Evolutionary conservation across 2,113 vertebrate genomes (phyloP), one percentile per base, ranked within the genome.

Genomic region (Cacatua alba): DNA sequence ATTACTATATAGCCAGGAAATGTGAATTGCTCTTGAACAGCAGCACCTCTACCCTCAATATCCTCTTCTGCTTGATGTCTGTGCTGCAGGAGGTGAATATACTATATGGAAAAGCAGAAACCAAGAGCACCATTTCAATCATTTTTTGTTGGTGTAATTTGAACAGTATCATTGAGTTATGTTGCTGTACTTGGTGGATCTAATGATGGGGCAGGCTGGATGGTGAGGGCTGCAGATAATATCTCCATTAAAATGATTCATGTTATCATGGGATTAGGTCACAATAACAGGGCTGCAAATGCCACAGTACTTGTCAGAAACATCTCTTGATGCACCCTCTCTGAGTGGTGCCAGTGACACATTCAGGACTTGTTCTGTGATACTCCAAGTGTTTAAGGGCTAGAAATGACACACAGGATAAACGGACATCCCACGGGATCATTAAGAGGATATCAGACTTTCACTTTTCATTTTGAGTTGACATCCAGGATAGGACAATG

Each of bases 191-290:
- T 88, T 71, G 52, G 64, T 24, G 17, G 49, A 55, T 62, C 28
- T 48, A 86, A 76, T 48, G 57, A 79, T 53, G 41, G 75, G 29
- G 48, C 68, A 64, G 76, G 88, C 60, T 5, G 33, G 68, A 90
- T 83, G 48, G 44, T 68, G 48, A 87, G 52, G 7, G 14, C 31
- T 86, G 70, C 72, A 82, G 69, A 41, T 92, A 86, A 88, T 68
- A 71, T 68, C 76, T 93, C 76, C 90, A 92, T 96, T 96, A 84
- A 94, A 93, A 44, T 94, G 60, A 96, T 93, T 96, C 80, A 70
- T 48, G 43, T 82, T 86, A 83, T 51, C 68, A 29, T n/a, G 69
- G 43, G 64, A 72, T 84, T 91, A 79, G 69, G 92, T 89, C 90
- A 94, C 90, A 88, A 76, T 57, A 91, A 87, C 64, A 93, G 69